Evolutionary conservation across 2,797 vertebrate genomes (phyloP).

Genomic region (Sebastes cheni): DNA sequence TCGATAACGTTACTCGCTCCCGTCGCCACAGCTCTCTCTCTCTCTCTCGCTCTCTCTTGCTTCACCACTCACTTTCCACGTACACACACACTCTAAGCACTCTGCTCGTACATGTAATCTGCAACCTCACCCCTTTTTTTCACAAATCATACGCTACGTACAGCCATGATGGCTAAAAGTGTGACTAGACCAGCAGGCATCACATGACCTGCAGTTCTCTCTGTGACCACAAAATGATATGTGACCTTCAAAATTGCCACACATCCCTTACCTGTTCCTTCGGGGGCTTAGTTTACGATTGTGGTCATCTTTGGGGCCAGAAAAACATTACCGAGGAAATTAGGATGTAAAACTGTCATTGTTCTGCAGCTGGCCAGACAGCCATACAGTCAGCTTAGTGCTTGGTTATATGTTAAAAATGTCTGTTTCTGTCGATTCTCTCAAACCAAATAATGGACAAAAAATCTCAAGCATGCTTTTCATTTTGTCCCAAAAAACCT

Average conservation of each 20-base stretch:
- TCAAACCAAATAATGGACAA: background rate
- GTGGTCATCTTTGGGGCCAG: background rate
- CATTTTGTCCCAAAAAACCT: background rate
- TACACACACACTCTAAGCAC: no score
- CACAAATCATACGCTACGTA: no score
- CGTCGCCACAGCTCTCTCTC: no score
- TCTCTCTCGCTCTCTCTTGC: no score
- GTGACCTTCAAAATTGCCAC: background rate
- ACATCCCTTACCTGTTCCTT: background rate
- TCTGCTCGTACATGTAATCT: no score
- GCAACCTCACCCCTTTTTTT: no score
- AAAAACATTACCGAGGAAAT: background rate
- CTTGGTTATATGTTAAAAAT: background rate
- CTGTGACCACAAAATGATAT: background rate
- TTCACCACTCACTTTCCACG: no score
- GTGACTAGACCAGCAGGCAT: background rate
- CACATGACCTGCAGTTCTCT: background rate
- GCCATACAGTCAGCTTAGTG: background rate
- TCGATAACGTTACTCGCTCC: no score
- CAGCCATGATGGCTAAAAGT: background rate
- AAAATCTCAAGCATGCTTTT: background rate
- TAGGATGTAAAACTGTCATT: background rate
- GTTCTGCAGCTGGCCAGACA: background rate
- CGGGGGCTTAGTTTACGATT: background rate
- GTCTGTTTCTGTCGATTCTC: background rate